These are phyloP conservation scores for Trachelipus rathkii DNA, from an alignment of 1,140 invertebrate genomes.

Conservation along the genomic window DNA sequence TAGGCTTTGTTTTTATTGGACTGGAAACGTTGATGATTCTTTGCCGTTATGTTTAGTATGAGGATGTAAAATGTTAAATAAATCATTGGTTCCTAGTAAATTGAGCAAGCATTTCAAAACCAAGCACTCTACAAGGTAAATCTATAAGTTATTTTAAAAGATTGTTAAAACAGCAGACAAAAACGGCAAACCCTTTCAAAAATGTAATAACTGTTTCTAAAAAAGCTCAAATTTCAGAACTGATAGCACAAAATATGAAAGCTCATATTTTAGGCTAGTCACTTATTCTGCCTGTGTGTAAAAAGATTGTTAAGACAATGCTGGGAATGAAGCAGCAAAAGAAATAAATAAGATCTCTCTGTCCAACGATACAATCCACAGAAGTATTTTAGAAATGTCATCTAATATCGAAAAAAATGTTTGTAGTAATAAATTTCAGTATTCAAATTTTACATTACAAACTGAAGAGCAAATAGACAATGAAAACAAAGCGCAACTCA, in stretches of 20 bases:
- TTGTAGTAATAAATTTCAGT: constrained; percentile 17
- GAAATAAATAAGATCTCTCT: too few relatives aligned
- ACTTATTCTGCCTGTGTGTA: not conserved
- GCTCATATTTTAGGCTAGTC: not conserved
- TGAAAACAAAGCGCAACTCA: not conserved
- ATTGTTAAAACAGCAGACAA: not conserved
- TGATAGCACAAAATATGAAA: constrained; percentile 19
- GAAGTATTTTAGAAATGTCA: constrained; percentile 1
- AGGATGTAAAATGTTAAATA: not conserved
- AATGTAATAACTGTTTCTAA: not conserved
- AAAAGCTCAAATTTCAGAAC: constrained; percentile 10
- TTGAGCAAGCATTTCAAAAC: not conserved
- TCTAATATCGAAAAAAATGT: constrained; percentile 16
- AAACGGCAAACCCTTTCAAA: not conserved
- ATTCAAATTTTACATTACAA: not conserved
- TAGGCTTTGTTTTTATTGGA: not conserved
- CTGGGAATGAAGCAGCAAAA: constrained; percentile 12
- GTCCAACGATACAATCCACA: too few relatives aligned
- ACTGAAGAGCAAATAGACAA: not conserved
- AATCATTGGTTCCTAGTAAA: constrained; percentile 6
- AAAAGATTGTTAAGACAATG: not conserved
- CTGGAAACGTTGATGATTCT: not conserved
- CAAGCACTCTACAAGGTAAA: constrained; percentile 5
- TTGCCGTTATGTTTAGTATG: not conserved
- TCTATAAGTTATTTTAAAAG: constrained; percentile 17